These are phyloP conservation scores for Aurelia aurita complex sp. Pacific DNA, from an alignment of 30 jellyfish, hydroid and myxozoan genomes.

Conservation along the genomic window DNA sequence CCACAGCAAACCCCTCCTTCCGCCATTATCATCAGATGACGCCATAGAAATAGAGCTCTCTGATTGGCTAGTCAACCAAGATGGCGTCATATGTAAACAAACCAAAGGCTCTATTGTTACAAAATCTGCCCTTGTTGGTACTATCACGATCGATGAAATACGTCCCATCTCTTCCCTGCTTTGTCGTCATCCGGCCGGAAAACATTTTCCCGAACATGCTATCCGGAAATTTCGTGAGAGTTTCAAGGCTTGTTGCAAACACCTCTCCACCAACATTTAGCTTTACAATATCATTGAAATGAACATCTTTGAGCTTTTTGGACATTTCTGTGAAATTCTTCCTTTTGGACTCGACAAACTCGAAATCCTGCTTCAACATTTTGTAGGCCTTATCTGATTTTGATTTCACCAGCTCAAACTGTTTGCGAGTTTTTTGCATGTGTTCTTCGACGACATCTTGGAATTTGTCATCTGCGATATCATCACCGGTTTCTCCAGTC, in stretches of 20 bases:
- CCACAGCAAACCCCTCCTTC: too few relatives aligned
- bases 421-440: neutral
- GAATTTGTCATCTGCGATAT: neutral
- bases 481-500: neutral
- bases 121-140: too few relatives aligned
- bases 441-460: neutral
- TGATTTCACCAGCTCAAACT: neutral
- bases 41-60: too few relatives aligned
- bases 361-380: neutral
- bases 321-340: neutral
- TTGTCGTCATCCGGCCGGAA: neutral
- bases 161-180: neutral
- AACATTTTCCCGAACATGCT: neutral
- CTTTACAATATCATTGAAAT: neutral
- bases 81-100: too few relatives aligned
- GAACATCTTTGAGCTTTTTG: neutral
- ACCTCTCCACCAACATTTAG: neutral
- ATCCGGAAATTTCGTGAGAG: neutral
- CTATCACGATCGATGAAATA: too few relatives aligned
- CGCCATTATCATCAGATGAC: too few relatives aligned
- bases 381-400: neutral
- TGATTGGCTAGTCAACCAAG: too few relatives aligned
- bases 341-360: neutral
- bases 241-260: neutral
- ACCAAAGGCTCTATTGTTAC: too few relatives aligned